A percentile compares a stretch with the other conserved stretches of the same genome.
These are phyloP conservation scores for Channa striata DNA, from an alignment of 2,797 vertebrate genomes.

Conservation along the genomic window DNA sequence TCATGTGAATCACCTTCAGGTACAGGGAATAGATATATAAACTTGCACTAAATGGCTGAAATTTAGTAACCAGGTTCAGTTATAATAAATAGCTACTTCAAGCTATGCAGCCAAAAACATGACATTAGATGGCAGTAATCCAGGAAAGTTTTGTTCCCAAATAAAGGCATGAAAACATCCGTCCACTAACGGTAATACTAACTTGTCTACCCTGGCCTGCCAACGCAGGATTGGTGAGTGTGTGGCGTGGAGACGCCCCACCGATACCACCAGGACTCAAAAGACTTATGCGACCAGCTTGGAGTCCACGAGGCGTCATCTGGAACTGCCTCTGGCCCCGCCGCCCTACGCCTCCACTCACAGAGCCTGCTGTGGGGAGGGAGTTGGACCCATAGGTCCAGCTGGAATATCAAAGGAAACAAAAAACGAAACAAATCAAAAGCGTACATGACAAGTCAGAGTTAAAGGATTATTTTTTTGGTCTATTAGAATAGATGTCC, in stretches of 20 bases:
- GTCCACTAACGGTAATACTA: constrained; percentile 55
- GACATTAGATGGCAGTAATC: too few species aligned
- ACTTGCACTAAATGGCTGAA: neutral
- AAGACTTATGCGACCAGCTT: constrained; percentile 88
- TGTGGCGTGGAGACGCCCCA: constrained; percentile 90
- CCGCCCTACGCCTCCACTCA: constrained; percentile 90
- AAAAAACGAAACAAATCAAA: neutral
- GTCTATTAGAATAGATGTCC: too few species aligned
- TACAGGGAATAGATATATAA: neutral
- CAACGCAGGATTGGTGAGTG: constrained; percentile 88
- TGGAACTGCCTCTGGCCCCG: constrained; percentile 91
- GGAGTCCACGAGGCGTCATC: constrained; percentile 90
- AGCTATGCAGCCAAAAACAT: too few species aligned
- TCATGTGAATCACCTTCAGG: neutral
- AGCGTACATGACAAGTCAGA: constrained; percentile 12
- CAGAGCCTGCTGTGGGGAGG: constrained; percentile 98
- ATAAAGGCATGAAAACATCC: neutral
- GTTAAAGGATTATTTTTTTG: neutral
- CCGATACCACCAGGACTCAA: constrained; percentile 89
- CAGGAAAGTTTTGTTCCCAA: neutral
- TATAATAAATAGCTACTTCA: neutral
- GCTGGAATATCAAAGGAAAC: constrained; percentile 71
- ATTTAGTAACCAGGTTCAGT: neutral
- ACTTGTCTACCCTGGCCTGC: constrained; percentile 93
- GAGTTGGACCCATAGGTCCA: constrained; percentile 97